A percentile compares a stretch with the other conserved stretches of the same genome.
phyloP scores from a whole-genome alignment of 2,113 vertebrate genomes.

The Gopherus evgoodei region DNA sequence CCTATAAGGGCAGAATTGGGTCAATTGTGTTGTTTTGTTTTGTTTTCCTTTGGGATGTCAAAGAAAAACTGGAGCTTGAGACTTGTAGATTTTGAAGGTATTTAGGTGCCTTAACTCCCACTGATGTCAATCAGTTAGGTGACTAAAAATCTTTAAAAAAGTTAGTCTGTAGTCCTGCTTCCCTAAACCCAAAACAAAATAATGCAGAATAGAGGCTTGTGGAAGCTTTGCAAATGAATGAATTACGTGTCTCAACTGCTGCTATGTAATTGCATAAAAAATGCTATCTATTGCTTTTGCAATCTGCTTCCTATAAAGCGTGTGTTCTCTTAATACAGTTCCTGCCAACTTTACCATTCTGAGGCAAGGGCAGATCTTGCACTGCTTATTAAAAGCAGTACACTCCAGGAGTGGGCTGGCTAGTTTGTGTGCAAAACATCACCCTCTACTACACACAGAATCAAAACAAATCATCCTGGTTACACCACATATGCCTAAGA shows the following conservation, averaged over 20 bases:
- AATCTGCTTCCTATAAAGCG: not conserved
- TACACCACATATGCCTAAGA: not conserved
- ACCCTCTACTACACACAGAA: not conserved
- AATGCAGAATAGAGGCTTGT: not conserved
- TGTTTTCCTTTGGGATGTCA: not conserved
- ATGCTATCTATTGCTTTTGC: not conserved
- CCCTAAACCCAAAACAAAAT: slow-evolving; percentile 30
- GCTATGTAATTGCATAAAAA: not conserved
- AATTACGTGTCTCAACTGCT: rapidly evolving
- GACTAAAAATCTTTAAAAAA: too few relatives aligned
- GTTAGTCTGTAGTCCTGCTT: not conserved
- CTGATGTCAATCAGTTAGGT: not conserved
- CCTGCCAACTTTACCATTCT: too few relatives aligned
- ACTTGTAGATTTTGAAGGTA: not conserved
- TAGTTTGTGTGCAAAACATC: not conserved
- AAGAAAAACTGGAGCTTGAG: slow-evolving; percentile 4
- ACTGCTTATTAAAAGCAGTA: not conserved
- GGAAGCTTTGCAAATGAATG: slow-evolving; percentile 13
- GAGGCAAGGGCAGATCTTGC: not conserved
- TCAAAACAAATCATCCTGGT: not conserved
- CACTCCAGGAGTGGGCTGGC: not conserved
- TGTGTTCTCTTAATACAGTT: not conserved
- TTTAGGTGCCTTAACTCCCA: not conserved
- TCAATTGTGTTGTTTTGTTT: not conserved
- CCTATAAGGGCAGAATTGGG: not conserved